Evolutionary conservation across 2,888 invertebrate genomes (phyloP).

Genomic region (Bellardia pandia): DNA sequence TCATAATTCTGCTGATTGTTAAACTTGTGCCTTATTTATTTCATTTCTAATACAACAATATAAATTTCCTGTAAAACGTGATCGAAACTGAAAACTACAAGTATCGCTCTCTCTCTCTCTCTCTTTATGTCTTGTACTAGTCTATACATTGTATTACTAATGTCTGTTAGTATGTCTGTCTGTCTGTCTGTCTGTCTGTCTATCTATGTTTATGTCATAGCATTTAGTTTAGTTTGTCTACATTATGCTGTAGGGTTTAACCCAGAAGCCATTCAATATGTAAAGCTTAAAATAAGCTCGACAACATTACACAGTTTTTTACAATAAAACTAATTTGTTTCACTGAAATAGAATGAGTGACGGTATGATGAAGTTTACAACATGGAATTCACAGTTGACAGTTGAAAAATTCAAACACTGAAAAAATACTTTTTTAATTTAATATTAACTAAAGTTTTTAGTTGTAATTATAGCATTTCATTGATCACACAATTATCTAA

Average conservation of each 20-base stretch:
- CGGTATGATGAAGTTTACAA: constrained; percentile 42
- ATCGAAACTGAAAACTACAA: constrained; percentile 72
- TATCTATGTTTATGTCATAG: background rate
- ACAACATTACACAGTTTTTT: constrained; percentile 1
- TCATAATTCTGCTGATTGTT: constrained; percentile 35
- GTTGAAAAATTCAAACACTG: background rate
- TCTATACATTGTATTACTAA: background rate
- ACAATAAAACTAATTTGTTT: constrained; percentile 43
- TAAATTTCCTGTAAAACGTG: constrained; percentile 77
- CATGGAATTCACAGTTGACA: background rate
- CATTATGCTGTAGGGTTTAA: constrained; percentile 52
- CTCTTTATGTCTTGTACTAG: background rate
- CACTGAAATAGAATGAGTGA: constrained; percentile 44
- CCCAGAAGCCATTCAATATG: constrained; percentile 57
- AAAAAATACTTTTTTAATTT: background rate
- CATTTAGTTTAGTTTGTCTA: constrained; percentile 40
- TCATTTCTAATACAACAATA: constrained; percentile 48
- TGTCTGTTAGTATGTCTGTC: constrained; percentile 7
- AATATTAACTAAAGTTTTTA: too few relatives aligned
- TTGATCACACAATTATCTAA: too few relatives aligned
- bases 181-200: constrained; percentile 18
- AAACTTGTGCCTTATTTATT: constrained; percentile 55
- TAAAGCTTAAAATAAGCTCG: background rate
- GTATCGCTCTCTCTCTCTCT: background rate
- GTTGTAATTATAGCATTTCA: too few relatives aligned